Conservation (phyloP, 2,113 vertebrate species). For the Lagenorhynchus albirostris region DNA sequence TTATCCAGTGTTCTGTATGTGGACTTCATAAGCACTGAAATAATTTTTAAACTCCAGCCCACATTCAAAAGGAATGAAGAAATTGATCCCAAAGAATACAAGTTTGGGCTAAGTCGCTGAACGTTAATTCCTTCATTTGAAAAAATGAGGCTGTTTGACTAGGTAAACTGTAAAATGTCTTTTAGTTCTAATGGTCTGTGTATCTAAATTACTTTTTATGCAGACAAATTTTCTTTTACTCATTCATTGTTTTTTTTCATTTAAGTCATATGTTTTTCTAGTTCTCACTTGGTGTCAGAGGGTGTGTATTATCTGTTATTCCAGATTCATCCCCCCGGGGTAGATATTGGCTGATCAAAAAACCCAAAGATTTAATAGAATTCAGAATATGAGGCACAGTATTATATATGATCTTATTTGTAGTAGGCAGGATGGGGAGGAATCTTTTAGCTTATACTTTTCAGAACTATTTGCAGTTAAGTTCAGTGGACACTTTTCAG, state of each 20-base stretch:
- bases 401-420: slow-evolving; percentile 1
- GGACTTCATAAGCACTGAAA: background rate
- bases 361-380: background rate
- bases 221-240: slow-evolving; percentile 28
- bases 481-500: background rate
- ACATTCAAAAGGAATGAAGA: slow-evolving; percentile 4
- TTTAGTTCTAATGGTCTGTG: background rate
- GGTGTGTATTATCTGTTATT: background rate
- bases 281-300: background rate
- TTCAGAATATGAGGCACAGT: background rate
- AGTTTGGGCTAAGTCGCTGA: background rate
- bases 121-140: slow-evolving; percentile 22
- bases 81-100: background rate
- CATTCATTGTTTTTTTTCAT: background rate
- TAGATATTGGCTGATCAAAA: background rate
- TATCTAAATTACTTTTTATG: background rate
- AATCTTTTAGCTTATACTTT: slow-evolving; percentile 10
- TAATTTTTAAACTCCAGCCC: slow-evolving; percentile 7
- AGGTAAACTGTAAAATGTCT: background rate
- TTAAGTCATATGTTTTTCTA: slow-evolving; percentile 8
- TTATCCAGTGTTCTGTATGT: background rate
- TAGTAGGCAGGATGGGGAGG: background rate
- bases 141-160: background rate
- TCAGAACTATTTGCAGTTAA: background rate
- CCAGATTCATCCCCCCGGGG: background rate